Conservation (phyloP, 2,797 vertebrate species). For the Phrynocephalus guinanensis region DNA sequence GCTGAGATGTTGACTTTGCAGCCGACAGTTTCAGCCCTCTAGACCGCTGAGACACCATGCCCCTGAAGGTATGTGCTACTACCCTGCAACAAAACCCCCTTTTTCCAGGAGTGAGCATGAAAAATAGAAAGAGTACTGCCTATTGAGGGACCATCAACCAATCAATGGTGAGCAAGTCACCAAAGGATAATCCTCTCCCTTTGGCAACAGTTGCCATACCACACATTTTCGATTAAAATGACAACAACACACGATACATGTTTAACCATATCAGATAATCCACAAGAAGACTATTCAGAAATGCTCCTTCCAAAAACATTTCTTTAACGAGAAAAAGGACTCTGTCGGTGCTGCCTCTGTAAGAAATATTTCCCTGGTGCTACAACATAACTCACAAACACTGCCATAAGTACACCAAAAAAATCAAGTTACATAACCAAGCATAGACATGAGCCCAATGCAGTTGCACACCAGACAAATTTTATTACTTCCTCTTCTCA, state of each 20-base stretch:
- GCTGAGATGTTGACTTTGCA: no score
- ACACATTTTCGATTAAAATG: not conserved
- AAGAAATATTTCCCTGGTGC: not conserved
- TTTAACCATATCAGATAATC: not conserved
- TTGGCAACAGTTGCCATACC: not conserved
- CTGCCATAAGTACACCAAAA: not conserved
- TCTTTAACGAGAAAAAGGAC: not conserved
- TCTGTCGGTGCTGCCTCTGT: not conserved
- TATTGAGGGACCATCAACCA: not conserved
- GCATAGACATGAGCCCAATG: not conserved
- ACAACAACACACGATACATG: not conserved
- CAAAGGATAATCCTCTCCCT: not conserved
- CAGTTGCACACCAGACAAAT: no score
- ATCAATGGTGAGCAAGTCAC: not conserved
- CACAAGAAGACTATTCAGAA: not conserved
- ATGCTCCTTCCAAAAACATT: not conserved
- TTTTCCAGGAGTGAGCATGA: not conserved
- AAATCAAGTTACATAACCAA: not conserved
- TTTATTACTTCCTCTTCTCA: not conserved
- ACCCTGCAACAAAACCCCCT: not conserved
- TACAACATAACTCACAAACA: not conserved
- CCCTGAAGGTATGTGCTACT: no score
- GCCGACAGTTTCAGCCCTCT: no score
- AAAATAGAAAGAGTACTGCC: no score
- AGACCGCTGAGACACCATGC: no score